Evolutionary conservation across 1,140 invertebrate species (phyloP), one percentile per base, ranked within the genome.

Genomic region (Rhopalosiphum padi): DNA sequence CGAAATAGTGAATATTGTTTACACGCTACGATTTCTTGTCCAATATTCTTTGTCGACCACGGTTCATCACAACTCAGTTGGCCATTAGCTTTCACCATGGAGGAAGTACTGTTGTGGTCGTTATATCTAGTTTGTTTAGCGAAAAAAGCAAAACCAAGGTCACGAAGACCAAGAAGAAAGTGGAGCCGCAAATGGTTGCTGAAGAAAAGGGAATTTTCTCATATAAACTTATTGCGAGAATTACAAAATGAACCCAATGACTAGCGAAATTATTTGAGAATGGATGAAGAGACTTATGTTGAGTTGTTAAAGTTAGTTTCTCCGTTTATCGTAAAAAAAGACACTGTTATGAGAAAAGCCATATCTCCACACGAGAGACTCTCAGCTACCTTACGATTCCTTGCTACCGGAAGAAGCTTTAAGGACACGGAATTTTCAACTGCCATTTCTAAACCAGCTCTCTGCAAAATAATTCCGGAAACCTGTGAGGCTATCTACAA

Each of bases 371-470:
- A 95, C 92, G 95, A 95, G 94, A 94, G 95, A 48, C 46, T 48
- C 46, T 48, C 46, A 46, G 43, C 43, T 60, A 95, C 95, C 82
- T 93, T 95, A 46, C 94, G 95, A 93, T 95, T 94, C 94, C 94
- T 95, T 83, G 95, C 94, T 83, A 95, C 95, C n/a, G 95, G 95
- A 88, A 94, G 94, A 93, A 94, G 87, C 93, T 95, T 94, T 94
- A 94, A 95, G 94, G 95, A 95, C 94, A 92, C 95, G 55, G 95
- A 94, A 94, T 95, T 93, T 94, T 93, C 94, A 87, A 94, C 94
- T 46, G 91, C 94, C 46, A 94, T 95, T 86, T 95, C 94, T 93
- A 91, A 94, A 30, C 94, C 94, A 90, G 94, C 94, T 41, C 92
- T 95, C 15, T 93, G 94, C 53, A 82, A 92, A 94, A 94, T 95